Base-by-base conservation (phyloP, 2,888 invertebrate genomes). In the Lasioglossum calceatum region DNA sequence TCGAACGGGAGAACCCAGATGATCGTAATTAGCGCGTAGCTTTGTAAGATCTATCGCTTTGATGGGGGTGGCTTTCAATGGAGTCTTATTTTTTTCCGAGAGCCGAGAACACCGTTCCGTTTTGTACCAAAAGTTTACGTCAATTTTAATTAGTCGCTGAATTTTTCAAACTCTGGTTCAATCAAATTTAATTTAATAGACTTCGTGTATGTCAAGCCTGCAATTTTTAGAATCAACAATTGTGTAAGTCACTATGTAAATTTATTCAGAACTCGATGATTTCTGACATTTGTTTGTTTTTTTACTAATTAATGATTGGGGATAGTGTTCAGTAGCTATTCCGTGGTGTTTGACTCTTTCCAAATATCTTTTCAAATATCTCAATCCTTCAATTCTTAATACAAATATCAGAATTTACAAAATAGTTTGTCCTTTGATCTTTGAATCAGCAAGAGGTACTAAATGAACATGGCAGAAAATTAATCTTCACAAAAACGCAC, bases 21-120 rank as follows among this genome's bases (percentile, higher is more conserved):
- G 74, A 84, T 82, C 77, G 84, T 81, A 88, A 90, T 90, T 89
- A 90, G 81, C 74, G 71, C 76, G 74, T 19, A 70, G 84, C 58
- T 78, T 86, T 88, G 80, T 54, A 91, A 84, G 82, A 82, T 86
- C 86, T 79, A 77, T 77, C 73, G 47, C 74, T 82, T 82, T 67
- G 70, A 67, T n/a, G 50, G 64, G 67, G 72, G 70, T 74, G 74
- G 72, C 32, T 64, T 32, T 23, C 79, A 75, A 78, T n/a, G 67
- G 44, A 39, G 39, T 64, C 32, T 44, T 0, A 54, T 58, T 39
- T 71, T 39, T 71, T 85, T 36, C 36, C 44, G n/a, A 16, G 32
- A 27, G 36, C 23, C 42, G 5, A 44, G 5, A 54, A 54, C 16
- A 19, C 36, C 64, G 16, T n/a, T 77, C 67, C 10, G 16, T 39